Evolutionary conservation across 2,113 vertebrate species (phyloP), one percentile per base, ranked within the genome.

Genomic region (Cariama cristata): DNA sequence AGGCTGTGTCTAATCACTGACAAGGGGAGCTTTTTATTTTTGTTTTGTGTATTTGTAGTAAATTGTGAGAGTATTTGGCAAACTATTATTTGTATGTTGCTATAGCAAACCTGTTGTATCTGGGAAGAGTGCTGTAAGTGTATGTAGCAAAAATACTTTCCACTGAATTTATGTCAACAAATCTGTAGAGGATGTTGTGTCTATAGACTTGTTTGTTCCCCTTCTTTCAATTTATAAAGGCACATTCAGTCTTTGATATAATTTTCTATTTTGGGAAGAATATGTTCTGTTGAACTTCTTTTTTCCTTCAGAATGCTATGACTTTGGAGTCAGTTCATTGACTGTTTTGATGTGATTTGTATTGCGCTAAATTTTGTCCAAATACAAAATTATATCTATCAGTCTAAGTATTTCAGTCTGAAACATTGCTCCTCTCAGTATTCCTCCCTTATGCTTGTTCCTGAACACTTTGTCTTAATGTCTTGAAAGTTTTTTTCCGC

Each of bases 151-250:
- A 91, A 94, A 80, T 84, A 62, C 56, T 95, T 95, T 77, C 88
- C 72, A 62, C 72, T 92, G 79, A 76, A 86, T 55, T 94, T 80
- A 50, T 93, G 88, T 88, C 90, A 97, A 86, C 90, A 96, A 84
- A 92, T 80, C 79, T 89, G 89, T 81, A 91, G 86, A 92, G 92
- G 75, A 59, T 96, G 94, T 96, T 95, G 75, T 58, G 72, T 96
- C 94, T 86, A 3, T 88, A 40, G 75, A 58, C 79, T 90, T 95
- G 86, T 95, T 94, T 96, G 79, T 97, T 94, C 85, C 62, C 33
- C 33, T 88, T 56, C 47, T 94, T 91, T 93, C 72, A 76, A 21
- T 90, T 88, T 96, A 60, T 60, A 86, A 86, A 86, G 68, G 76
- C 52, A 79, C 42, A 35, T 88, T 83, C 38, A 71, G 82, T 80